Evolutionary conservation across 1,140 invertebrate species (phyloP).

Genomic region (Drosophila rufa): DNA sequence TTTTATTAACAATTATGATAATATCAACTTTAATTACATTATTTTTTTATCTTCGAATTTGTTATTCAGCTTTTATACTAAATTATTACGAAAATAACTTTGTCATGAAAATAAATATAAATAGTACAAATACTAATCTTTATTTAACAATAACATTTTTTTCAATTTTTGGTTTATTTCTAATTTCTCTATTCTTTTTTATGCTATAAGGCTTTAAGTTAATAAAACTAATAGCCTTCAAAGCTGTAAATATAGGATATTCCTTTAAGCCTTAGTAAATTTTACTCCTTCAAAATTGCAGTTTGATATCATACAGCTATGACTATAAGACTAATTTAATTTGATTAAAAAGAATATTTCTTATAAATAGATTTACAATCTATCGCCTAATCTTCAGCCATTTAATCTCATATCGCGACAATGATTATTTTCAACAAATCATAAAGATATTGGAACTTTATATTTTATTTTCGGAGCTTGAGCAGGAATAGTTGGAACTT

Average conservation of each 20-base stretch:
- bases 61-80: constrained; percentile 83
- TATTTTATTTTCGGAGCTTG: constrained; percentile 91
- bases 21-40: constrained; percentile 85
- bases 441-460: constrained; percentile 91
- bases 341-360: constrained; percentile 85
- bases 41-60: constrained; percentile 85
- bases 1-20: constrained; percentile 84
- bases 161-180: constrained; percentile 73
- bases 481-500: constrained; percentile 88
- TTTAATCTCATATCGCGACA: constrained; percentile 85
- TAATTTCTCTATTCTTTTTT: constrained; percentile 80
- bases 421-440: constrained; percentile 90
- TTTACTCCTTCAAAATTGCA: constrained; percentile 87
- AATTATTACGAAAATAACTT: constrained; percentile 84
- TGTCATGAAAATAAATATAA: constrained; percentile 44
- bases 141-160: constrained; percentile 82
- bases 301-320: constrained; percentile 85
- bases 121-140: constrained; percentile 58
- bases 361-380: constrained; percentile 87
- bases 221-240: constrained; percentile 87
- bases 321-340: constrained; percentile 84
- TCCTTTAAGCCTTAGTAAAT: constrained; percentile 86
- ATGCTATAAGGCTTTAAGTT: constrained; percentile 87
- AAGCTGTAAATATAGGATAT: constrained; percentile 86
- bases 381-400: constrained; percentile 86